phyloP scores from a whole-genome alignment of 2,888 invertebrate species.

The Argyra leucocephala region DNA sequence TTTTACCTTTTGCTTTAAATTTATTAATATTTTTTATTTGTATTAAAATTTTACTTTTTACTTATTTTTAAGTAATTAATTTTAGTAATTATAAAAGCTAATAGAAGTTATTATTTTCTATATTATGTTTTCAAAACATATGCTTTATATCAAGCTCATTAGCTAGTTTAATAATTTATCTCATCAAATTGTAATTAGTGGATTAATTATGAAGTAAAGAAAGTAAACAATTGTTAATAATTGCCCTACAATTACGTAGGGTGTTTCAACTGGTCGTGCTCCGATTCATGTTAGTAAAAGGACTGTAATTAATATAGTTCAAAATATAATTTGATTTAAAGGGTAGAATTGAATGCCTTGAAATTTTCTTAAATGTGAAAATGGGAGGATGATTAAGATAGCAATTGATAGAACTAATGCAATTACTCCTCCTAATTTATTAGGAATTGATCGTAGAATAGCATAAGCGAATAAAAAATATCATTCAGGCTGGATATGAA shows the following conservation, averaged over 20 bases:
- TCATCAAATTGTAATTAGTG: slow-evolving; percentile 47
- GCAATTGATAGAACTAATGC: slow-evolving; percentile 50
- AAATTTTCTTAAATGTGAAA: slow-evolving; percentile 49
- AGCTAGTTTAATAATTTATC: slow-evolving; percentile 46
- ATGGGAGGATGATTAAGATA: slow-evolving; percentile 55
- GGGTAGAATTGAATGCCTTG: slow-evolving; percentile 54
- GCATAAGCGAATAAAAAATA: slow-evolving; percentile 78
- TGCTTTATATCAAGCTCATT: slow-evolving; percentile 58
- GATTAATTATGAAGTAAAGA: slow-evolving; percentile 49
- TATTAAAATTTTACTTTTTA: slow-evolving; percentile 44
- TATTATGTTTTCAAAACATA: slow-evolving; percentile 63
- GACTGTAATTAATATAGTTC: slow-evolving; percentile 48
- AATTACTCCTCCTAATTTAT: slow-evolving; percentile 64
- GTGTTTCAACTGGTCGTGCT: slow-evolving; percentile 57
- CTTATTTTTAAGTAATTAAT: slow-evolving; percentile 39
- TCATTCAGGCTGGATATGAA: slow-evolving; percentile 77
- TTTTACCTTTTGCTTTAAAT: slow-evolving; percentile 56
- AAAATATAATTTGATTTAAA: slow-evolving; percentile 53
- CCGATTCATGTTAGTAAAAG: slow-evolving; percentile 64
- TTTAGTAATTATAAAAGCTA: slow-evolving; percentile 48
- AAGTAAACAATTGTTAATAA: slow-evolving; percentile 52
- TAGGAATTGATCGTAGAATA: slow-evolving; percentile 69
- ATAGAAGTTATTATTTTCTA: slow-evolving; percentile 50
- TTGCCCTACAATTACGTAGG: slow-evolving; percentile 55
- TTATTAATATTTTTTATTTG: slow-evolving; percentile 52